Evolutionary conservation across 2,888 invertebrate genomes (phyloP).

Genomic region (Romanomermis culicivorax): DNA sequence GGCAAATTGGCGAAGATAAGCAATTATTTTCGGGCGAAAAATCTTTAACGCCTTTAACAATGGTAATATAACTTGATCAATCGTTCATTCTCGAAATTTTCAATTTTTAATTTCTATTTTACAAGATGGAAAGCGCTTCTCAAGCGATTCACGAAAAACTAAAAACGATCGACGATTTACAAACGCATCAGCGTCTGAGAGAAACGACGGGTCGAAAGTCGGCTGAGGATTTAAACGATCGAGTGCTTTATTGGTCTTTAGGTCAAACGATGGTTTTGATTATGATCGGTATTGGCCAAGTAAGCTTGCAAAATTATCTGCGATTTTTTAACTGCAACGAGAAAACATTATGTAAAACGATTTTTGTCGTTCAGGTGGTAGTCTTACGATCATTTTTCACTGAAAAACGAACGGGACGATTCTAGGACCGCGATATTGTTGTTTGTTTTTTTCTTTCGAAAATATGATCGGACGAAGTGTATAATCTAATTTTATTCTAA

Average conservation of each 20-base stretch:
- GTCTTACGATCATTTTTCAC: neutral
- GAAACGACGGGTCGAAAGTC: slow-evolving; percentile 84
- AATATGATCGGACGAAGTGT: no score
- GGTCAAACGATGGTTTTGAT: slow-evolving; percentile 65
- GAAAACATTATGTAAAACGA: no score
- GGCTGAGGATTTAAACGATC: slow-evolving; percentile 84
- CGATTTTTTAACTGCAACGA: no score
- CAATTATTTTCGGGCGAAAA: slow-evolving; percentile 60
- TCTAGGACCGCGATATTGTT: no score
- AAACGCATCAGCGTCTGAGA: slow-evolving; percentile 81
- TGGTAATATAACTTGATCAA: slow-evolving; percentile 22
- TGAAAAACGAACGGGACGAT: slow-evolving; percentile 3
- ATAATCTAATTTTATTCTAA: no score
- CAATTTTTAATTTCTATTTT: no score
- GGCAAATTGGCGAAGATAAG: slow-evolving; percentile 72
- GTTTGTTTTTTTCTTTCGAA: no score
- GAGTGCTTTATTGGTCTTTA: slow-evolving; percentile 77
- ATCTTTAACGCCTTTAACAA: slow-evolving; percentile 48
- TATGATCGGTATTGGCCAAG: slow-evolving; percentile 66
- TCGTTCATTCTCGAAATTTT: no score
- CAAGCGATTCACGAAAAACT: slow-evolving; percentile 71
- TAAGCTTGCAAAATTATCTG: slow-evolving; percentile 42
- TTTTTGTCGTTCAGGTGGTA: neutral
- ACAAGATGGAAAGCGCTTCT: slow-evolving; percentile 70
- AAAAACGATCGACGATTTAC: slow-evolving; percentile 69